Conservation (phyloP, 2,797 vertebrate genomes). For the Neosilurus mollespiculum region DNA sequence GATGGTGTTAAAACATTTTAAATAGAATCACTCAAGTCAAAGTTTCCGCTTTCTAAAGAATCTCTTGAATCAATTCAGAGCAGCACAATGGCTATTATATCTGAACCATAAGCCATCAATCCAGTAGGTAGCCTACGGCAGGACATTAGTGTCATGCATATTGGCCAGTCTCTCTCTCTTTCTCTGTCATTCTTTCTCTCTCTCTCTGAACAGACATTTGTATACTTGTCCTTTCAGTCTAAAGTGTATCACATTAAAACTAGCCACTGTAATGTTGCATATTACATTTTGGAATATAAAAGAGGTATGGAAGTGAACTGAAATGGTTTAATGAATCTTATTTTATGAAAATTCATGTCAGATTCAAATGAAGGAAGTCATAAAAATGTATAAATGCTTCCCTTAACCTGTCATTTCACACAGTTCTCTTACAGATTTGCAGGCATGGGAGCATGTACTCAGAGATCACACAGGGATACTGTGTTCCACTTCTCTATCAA, state of each 20-base stretch:
- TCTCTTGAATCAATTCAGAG: conserved; percentile 51
- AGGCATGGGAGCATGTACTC: not conserved
- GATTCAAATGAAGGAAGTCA: not conserved
- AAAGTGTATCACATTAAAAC: conserved; percentile 4
- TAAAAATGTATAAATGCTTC: not conserved
- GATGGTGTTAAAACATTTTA: conserved; percentile 13
- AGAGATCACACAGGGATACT: not conserved
- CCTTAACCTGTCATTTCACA: not conserved
- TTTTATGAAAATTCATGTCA: not conserved
- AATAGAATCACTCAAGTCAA: conserved; percentile 7
- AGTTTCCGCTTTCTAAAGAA: conserved; percentile 23
- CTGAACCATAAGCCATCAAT: conserved; percentile 50
- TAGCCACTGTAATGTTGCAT: not conserved
- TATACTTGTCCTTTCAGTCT: not conserved
- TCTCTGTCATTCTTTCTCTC: not conserved
- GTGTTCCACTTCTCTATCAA: not conserved
- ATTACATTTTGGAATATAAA: not conserved
- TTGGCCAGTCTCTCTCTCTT: conserved; percentile 13
- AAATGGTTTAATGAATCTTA: not conserved
- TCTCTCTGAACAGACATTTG: not conserved
- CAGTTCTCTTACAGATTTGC: not conserved
- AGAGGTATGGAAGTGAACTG: not conserved
- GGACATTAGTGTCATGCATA: conserved; percentile 34
- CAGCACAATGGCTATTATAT: conserved; percentile 57
- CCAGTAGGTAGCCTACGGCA: conserved; percentile 33